Conservation (phyloP, 2,113 vertebrate species). For the Tapirus terrestris region DNA sequence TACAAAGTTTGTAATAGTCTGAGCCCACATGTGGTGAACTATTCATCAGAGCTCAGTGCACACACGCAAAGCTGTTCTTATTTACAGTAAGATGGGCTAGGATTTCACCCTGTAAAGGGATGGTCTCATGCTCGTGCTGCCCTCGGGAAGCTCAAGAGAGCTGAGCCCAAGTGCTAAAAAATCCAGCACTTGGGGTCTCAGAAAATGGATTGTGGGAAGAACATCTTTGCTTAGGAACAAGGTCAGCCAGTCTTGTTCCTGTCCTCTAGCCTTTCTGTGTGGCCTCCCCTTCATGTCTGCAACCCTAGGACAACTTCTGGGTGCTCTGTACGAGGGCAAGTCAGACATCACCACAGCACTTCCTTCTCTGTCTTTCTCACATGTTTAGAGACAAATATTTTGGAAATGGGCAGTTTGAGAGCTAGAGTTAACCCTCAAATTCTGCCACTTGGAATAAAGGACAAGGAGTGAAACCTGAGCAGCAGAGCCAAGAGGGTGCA, state of each 20-base stretch:
- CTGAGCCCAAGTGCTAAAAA: background rate
- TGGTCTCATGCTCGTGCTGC: too few relatives aligned
- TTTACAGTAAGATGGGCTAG: background rate
- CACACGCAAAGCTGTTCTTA: accelerated
- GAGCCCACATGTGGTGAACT: background rate
- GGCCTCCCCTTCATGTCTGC: background rate
- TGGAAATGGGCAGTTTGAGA: background rate
- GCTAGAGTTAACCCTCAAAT: background rate
- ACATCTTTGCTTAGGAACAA: background rate
- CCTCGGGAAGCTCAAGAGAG: background rate
- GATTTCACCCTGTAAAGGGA: background rate
- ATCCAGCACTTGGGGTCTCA: background rate
- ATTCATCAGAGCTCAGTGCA: background rate
- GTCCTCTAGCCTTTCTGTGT: background rate
- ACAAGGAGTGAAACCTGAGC: background rate
- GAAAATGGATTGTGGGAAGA: background rate
- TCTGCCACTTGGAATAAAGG: background rate
- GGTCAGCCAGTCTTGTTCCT: background rate
- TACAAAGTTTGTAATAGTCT: background rate
- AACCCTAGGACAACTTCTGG: background rate
- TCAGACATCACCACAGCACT: too few relatives aligned
- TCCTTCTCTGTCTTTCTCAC: background rate
- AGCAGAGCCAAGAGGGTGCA: background rate
- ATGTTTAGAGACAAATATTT: background rate
- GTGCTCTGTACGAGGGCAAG: background rate